Evolutionary conservation across 2,113 vertebrate species (phyloP).

Genomic region (Melanerpes formicivorus): DNA sequence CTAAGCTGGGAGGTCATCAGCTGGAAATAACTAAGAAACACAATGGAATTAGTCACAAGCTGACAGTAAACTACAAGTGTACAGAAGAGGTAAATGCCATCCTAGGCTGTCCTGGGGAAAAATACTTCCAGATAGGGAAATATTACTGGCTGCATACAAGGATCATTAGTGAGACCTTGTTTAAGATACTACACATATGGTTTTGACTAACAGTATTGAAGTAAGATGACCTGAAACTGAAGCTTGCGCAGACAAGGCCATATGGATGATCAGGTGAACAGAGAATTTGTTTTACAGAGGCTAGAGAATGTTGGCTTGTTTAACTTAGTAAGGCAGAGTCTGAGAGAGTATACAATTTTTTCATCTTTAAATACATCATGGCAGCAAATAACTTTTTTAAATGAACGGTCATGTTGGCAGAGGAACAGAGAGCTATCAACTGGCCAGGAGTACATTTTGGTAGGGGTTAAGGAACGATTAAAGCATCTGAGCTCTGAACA

Average conservation of each 20-base stretch:
- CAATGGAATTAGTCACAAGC: neutral
- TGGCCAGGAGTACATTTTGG: neutral
- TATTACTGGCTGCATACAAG: neutral
- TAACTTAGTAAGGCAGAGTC: neutral
- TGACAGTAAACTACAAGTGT: neutral
- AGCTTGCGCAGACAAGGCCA: neutral
- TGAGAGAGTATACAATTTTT: neutral
- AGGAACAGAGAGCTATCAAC: neutral
- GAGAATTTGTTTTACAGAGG: neutral
- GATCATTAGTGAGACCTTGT: neutral
- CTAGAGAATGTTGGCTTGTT: neutral
- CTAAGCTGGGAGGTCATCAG: neutral
- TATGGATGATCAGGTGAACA: neutral
- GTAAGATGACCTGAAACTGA: slow-evolving; percentile 11
- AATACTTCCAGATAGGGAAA: neutral
- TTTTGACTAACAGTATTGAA: neutral
- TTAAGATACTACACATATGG: neutral
- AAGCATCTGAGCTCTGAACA: neutral
- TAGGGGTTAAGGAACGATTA: neutral
- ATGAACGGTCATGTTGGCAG: neutral
- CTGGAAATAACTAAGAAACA: neutral
- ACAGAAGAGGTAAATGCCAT: neutral
- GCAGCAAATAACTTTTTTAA: neutral
- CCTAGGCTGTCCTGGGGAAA: neutral
- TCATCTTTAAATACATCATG: neutral